Evolutionary conservation across 2,888 invertebrate genomes (phyloP).

Genomic region (Julus scanicus): DNA sequence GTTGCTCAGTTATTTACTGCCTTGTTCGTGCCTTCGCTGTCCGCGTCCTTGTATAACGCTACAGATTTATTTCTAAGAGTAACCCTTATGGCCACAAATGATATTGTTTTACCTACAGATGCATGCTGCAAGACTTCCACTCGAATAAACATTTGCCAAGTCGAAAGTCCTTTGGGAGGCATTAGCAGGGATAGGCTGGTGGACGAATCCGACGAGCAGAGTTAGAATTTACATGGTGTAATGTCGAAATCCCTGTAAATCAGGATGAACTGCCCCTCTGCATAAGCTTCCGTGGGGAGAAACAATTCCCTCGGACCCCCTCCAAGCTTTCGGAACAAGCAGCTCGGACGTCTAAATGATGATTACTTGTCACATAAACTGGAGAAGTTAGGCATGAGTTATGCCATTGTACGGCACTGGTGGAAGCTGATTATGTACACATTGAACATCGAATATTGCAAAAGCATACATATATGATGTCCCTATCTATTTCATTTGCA

Average conservation of each 20-base stretch:
- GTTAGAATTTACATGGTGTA: slow-evolving; percentile 53
- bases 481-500: neutral
- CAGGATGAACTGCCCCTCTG: slow-evolving; percentile 53
- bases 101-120: slow-evolving; percentile 7
- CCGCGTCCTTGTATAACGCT: neutral
- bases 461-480: slow-evolving; percentile 31
- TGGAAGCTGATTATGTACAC: slow-evolving; percentile 48
- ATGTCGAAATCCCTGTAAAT: slow-evolving; percentile 53
- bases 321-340: slow-evolving; percentile 48
- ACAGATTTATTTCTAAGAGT: slow-evolving; percentile 12
- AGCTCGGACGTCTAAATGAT: slow-evolving; percentile 52
- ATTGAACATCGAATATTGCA: slow-evolving; percentile 44
- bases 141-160: slow-evolving; percentile 5
- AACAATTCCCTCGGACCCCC: slow-evolving; percentile 46
- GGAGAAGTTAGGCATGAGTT: slow-evolving; percentile 54
- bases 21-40: neutral
- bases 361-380: slow-evolving; percentile 56
- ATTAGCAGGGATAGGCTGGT: slow-evolving; percentile 35
- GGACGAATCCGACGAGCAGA: neutral
- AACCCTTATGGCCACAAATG: slow-evolving; percentile 30
- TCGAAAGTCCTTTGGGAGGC: slow-evolving; percentile 50
- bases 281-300: slow-evolving; percentile 48
- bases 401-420: slow-evolving; percentile 47
- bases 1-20: neutral
- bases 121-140: slow-evolving; percentile 29